phyloP scores from a whole-genome alignment of 2,113 vertebrate species.

The Protobothrops flavoviridis region DNA sequence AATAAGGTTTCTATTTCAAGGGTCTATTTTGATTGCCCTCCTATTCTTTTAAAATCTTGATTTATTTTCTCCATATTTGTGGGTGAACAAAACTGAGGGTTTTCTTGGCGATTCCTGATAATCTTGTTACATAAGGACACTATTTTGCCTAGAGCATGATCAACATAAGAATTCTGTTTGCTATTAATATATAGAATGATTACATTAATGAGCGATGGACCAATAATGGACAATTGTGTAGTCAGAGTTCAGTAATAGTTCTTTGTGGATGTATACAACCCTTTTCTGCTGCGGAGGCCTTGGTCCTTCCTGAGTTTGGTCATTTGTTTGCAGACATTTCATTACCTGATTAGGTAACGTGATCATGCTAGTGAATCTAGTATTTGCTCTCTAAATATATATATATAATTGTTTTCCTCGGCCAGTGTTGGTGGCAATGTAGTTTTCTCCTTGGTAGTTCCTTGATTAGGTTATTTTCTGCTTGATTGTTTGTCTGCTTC shows the following conservation, averaged over 20 bases:
- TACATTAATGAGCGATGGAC: neutral
- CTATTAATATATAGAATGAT: neutral
- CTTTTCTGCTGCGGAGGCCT: slow-evolving; percentile 42
- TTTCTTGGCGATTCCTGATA: neutral
- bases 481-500: neutral
- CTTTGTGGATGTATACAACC: slow-evolving; percentile 49
- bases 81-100: neutral
- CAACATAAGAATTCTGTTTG: neutral
- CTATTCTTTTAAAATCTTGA: neutral
- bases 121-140: neutral
- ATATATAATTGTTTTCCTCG: neutral
- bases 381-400: neutral
- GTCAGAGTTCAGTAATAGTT: slow-evolving; percentile 53
- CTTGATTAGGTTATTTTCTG: neutral
- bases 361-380: neutral
- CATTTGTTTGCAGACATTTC: neutral
- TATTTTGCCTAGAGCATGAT: neutral
- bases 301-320: neutral
- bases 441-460: neutral
- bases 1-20: neutral
- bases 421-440: neutral
- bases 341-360: neutral
- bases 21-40: neutral
- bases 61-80: neutral
- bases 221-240: slow-evolving; percentile 38